Conservation (phyloP, 2,797 vertebrate genomes). For the Megaceryle alcyon region DNA sequence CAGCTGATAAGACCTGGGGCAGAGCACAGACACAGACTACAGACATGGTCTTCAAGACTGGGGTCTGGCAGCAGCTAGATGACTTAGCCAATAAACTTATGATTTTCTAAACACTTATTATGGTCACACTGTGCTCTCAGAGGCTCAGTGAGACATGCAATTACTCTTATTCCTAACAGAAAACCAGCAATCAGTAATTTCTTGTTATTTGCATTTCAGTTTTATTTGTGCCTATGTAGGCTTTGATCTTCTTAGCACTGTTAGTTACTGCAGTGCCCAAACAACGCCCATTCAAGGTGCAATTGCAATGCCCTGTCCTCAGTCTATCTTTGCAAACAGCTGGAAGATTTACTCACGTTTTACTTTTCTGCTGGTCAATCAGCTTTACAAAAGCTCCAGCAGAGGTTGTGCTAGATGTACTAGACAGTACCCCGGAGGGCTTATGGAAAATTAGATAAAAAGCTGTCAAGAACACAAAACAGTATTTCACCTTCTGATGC, state of each 20-base stretch:
- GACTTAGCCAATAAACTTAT: neutral
- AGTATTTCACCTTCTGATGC: neutral
- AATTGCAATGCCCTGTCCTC: neutral
- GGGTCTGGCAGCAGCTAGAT: neutral
- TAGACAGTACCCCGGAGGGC: neutral
- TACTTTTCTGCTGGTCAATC: neutral
- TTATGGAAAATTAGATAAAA: neutral
- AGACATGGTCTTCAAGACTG: neutral
- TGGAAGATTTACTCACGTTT: neutral
- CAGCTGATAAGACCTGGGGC: neutral
- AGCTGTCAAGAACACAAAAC: neutral
- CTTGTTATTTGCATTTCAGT: neutral
- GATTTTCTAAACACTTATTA: neutral
- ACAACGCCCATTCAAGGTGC: neutral
- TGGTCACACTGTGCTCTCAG: neutral
- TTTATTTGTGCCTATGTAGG: neutral
- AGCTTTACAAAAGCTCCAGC: neutral
- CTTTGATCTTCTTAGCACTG: neutral
- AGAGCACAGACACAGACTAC: neutral
- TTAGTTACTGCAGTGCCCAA: rapidly evolving
- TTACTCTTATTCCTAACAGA: neutral
- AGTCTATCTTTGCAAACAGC: neutral
- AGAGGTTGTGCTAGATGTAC: neutral
- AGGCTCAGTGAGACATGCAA: neutral
- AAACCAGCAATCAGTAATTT: neutral